Percentiles rank a stretch among this genome's conserved stretches.
Evolutionary conservation across 2,888 invertebrate species (phyloP).

Genomic region (Chymomyza amoena): DNA sequence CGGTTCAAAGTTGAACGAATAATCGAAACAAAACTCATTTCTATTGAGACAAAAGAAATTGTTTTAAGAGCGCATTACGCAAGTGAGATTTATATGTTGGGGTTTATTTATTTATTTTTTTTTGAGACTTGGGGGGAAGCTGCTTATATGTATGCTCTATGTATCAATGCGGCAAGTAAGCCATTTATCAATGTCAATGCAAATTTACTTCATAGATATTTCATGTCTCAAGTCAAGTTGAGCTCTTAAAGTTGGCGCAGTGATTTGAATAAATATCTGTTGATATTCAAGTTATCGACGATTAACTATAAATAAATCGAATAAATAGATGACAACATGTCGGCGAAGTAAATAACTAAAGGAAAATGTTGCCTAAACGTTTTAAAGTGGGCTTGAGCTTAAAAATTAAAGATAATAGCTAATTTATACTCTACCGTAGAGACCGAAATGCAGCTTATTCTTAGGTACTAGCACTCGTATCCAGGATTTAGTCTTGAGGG

Average conservation of each 20-base stretch:
- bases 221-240: background rate
- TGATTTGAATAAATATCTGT: background rate
- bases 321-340: background rate
- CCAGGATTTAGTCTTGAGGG: too few relatives aligned
- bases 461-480: too few relatives aligned
- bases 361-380: too few relatives aligned
- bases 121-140: background rate
- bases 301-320: conserved; percentile 5
- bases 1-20: conserved; percentile 37
- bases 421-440: too few relatives aligned
- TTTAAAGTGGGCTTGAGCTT: too few relatives aligned
- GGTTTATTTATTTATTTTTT: background rate
- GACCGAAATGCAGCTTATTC: too few relatives aligned
- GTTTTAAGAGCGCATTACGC: conserved; percentile 32
- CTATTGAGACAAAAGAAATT: conserved; percentile 37
- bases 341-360: background rate
- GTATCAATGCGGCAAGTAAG: background rate
- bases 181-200: background rate
- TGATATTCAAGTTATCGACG: background rate
- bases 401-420: too few relatives aligned
- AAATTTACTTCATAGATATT: background rate
- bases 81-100: conserved; percentile 37
- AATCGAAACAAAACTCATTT: conserved; percentile 10
- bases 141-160: background rate
- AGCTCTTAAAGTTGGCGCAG: background rate